Evolutionary conservation across 2,797 vertebrate genomes (phyloP).

Genomic region (Myotis planiceps): DNA sequence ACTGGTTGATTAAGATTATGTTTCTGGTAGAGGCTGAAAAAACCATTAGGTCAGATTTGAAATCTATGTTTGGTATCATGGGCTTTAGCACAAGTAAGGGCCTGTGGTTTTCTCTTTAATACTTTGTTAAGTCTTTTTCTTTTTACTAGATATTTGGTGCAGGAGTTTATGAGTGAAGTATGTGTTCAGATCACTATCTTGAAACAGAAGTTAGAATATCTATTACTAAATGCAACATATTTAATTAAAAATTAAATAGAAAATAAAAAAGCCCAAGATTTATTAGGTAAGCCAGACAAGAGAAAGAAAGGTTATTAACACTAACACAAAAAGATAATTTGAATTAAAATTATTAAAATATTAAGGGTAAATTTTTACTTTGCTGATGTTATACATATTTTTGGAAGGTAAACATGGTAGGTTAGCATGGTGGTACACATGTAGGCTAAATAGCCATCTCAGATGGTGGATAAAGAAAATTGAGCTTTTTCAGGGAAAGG

Average conservation of each 20-base stretch:
- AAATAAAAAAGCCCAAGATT: neutral
- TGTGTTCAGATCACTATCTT: neutral
- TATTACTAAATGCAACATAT: neutral
- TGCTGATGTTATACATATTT: neutral
- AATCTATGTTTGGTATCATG: neutral
- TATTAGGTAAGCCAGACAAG: neutral
- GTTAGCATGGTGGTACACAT: too few relatives aligned
- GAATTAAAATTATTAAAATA: neutral
- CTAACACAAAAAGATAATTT: neutral
- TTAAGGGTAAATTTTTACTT: neutral
- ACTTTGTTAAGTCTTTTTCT: neutral
- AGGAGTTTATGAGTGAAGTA: neutral
- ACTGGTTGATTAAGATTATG: neutral
- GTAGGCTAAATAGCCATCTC: too few relatives aligned
- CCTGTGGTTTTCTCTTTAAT: neutral
- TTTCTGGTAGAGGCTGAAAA: neutral
- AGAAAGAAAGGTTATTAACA: neutral
- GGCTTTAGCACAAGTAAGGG: neutral
- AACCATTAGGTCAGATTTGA: neutral
- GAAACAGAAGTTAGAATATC: neutral
- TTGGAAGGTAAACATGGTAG: too few relatives aligned
- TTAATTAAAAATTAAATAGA: neutral
- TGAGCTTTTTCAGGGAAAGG: too few relatives aligned
- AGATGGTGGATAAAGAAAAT: too few relatives aligned
- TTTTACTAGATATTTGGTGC: neutral